Evolutionary conservation across 2,888 invertebrate species (phyloP), one percentile per base, ranked within the genome.

Genomic region (Salpingus planirostris): DNA sequence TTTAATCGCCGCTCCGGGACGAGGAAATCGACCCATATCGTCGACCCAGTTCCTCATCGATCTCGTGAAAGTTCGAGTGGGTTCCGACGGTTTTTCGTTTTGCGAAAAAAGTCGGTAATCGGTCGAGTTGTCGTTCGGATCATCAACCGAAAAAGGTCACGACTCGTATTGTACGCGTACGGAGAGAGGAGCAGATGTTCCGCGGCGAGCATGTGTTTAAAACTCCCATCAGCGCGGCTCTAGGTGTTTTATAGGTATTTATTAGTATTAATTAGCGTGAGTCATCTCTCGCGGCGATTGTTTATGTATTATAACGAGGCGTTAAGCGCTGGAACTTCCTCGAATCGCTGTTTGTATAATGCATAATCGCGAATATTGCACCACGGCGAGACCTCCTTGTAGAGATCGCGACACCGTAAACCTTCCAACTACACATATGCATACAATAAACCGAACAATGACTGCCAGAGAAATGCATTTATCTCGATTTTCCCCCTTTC

Each of bases 311-410:
- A n/a, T 37, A 35, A 40, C 40, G 41, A 43, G 45, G 44, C 42
- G 45, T 42, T 39, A 33, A 27, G 45, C 38, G 44, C 44, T 42
- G 43, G 47, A 46, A 50, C 49, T 50, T 50, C 49, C 49, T 46
- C 47, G 47, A 48, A 46, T 37, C 31, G 29, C 42, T 49, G 40
- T 43, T 43, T 44, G 42, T 46, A 7, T 15, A 11, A n/a, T 10
- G 31, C 21, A 31, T 14, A 8, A n/a, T n/a, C n/a, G n/a, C n/a
- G n/a, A n/a, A n/a, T n/a, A n/a, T n/a, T n/a, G n/a, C n/a, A n/a
- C n/a, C n/a, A n/a, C n/a, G n/a, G n/a, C n/a, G n/a, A n/a, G n/a
- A n/a, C n/a, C n/a, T n/a, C n/a, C n/a, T n/a, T n/a, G n/a, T n/a
- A n/a, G n/a, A n/a, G n/a, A n/a, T n/a, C n/a, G n/a, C n/a, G n/a